Evolutionary conservation across 2,797 vertebrate species (phyloP).

Genomic region (Cottoperca gobio): DNA sequence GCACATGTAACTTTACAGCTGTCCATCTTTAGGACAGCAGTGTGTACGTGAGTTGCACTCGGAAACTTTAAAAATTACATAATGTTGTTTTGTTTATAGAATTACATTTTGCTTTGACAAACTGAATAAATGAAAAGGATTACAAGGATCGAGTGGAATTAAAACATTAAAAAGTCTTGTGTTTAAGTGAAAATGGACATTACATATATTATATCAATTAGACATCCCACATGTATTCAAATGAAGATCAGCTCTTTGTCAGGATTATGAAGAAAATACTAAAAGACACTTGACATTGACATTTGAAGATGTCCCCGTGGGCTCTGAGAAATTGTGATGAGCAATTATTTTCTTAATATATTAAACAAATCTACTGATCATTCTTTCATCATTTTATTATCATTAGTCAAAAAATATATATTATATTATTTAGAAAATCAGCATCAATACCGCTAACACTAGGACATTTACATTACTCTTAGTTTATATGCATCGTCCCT

Average conservation of each 20-base stretch:
- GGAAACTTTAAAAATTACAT: no score
- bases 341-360: no score
- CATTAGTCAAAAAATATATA: not conserved
- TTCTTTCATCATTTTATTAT: not conserved
- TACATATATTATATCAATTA: not conserved
- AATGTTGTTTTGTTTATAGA: not conserved
- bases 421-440: no score
- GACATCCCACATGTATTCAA: not conserved
- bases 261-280: not conserved
- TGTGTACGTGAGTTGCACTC: no score
- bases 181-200: not conserved
- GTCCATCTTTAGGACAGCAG: no score
- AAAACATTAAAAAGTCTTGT: not conserved
- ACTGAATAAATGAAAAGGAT: not conserved
- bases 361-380: no score
- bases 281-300: no score
- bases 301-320: not conserved
- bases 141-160: not conserved
- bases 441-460: not conserved
- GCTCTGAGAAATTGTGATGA: no score
- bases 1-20: no score
- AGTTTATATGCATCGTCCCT: not conserved
- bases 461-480: not conserved
- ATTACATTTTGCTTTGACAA: not conserved
- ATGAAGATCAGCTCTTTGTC: not conserved